phyloP scores from a whole-genome alignment of 92 coral and sea anemone genomes.

The Epizoanthus rinbou region DNA sequence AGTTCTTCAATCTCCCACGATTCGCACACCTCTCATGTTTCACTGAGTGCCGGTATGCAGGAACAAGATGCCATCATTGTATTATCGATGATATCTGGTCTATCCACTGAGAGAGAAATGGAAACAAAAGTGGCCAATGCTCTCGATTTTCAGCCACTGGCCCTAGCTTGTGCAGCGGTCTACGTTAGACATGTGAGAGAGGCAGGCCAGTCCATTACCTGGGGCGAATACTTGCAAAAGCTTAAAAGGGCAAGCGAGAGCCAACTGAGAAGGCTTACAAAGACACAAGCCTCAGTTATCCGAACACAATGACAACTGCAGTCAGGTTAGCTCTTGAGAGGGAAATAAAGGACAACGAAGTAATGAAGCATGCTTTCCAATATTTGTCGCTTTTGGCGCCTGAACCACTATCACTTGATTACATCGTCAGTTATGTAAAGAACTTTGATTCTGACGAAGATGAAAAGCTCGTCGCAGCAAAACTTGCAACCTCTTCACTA shows the following conservation, averaged over 20 bases:
- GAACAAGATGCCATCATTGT: too few relatives aligned
- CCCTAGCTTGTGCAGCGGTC: neutral
- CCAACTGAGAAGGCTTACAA: neutral
- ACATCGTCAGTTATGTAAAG: too few relatives aligned
- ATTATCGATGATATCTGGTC: neutral
- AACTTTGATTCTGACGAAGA: too few relatives aligned
- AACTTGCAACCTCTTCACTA: too few relatives aligned
- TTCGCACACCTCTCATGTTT: too few relatives aligned
- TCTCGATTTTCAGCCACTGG: neutral
- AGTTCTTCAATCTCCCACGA: too few relatives aligned
- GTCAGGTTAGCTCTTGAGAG: neutral
- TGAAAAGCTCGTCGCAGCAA: too few relatives aligned
- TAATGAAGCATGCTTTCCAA: neutral
- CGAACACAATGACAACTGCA: neutral
- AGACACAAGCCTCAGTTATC: neutral
- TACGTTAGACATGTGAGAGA: neutral
- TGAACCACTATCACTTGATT: neutral
- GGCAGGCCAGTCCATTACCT: neutral
- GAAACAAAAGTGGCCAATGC: too few relatives aligned
- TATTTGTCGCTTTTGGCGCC: neutral
- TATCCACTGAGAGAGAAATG: neutral
- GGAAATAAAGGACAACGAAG: neutral
- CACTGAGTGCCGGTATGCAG: too few relatives aligned
- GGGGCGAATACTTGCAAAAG: neutral
- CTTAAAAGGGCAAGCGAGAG: too few relatives aligned